Percentiles rank a stretch among this genome's conserved stretches.
Evolutionary conservation across 2,888 invertebrate genomes (phyloP).

Genomic region (Hirudinaria manillensis): DNA sequence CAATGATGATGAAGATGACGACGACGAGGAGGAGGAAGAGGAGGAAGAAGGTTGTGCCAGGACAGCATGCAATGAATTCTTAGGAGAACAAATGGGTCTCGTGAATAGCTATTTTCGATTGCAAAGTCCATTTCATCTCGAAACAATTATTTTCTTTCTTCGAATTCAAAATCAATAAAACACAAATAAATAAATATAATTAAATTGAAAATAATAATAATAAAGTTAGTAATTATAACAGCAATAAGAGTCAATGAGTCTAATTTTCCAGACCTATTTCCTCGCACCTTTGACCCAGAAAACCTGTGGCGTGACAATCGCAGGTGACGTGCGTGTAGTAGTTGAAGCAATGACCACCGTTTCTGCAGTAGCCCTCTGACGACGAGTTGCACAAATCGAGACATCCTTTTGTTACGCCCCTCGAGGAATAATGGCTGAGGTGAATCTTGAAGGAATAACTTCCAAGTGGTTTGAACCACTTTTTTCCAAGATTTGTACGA

Average conservation of each 20-base stretch:
- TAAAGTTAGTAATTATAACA: background rate
- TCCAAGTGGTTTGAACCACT: too few relatives aligned
- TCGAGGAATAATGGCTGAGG: background rate
- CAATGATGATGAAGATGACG: slow-evolving; percentile 1
- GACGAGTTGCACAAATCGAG: background rate
- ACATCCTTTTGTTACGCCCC: background rate
- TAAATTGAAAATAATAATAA: too few relatives aligned
- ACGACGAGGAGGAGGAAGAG: background rate
- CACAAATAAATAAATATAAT: too few relatives aligned
- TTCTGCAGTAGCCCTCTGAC: slow-evolving; percentile 62
- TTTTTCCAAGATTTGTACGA: too few relatives aligned
- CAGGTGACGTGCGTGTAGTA: slow-evolving; percentile 82
- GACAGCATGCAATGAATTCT: too few relatives aligned
- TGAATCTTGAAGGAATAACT: background rate
- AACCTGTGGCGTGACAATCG: slow-evolving; percentile 84
- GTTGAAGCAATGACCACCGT: slow-evolving; percentile 81
- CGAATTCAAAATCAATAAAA: too few relatives aligned
- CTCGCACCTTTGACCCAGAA: slow-evolving; percentile 81
- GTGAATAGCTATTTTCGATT: too few relatives aligned
- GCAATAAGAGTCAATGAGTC: background rate
- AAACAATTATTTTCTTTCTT: too few relatives aligned
- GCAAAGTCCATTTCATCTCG: too few relatives aligned
- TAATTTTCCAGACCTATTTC: slow-evolving; percentile 7
- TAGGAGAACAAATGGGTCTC: too few relatives aligned
- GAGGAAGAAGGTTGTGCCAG: background rate